Conservation (phyloP, 2,113 vertebrate genomes). For the Uria aalge region DNA sequence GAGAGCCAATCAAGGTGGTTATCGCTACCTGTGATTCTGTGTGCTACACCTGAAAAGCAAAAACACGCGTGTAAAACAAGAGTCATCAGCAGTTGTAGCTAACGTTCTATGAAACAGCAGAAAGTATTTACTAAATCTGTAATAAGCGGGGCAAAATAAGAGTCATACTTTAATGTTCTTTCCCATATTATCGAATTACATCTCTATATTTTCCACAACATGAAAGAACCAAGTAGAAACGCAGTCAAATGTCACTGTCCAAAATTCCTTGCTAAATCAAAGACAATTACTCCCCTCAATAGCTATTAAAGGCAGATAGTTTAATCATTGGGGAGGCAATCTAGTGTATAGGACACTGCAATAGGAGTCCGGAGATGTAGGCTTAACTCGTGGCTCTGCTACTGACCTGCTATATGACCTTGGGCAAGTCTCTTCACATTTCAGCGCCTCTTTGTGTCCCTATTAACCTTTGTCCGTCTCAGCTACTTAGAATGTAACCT, state of each 20-base stretch:
- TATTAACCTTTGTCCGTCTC: conserved; percentile 64
- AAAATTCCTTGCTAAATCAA: conserved; percentile 44
- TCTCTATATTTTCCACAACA: neutral
- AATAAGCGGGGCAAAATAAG: neutral
- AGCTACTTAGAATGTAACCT: conserved; percentile 67
- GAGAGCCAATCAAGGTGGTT: conserved; percentile 15
- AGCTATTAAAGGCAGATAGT: conserved; percentile 61
- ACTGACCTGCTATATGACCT: conserved; percentile 66
- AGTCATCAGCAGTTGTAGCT: neutral
- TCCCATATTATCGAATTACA: neutral
- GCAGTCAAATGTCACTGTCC: conserved; percentile 21
- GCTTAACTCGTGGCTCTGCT: conserved; percentile 42
- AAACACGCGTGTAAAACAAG: neutral
- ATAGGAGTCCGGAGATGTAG: conserved; percentile 17
- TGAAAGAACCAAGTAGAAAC: neutral
- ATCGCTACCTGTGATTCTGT: neutral
- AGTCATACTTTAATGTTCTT: neutral
- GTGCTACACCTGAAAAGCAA: neutral
- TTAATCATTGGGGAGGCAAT: conserved; percentile 56
- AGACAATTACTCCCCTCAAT: conserved; percentile 47
- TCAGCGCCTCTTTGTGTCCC: conserved; percentile 66
- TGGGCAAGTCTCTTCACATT: conserved; percentile 69
- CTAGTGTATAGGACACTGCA: conserved; percentile 25
- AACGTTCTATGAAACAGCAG: neutral
- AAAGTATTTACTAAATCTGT: neutral